Evolutionary conservation across 2,888 invertebrate species (phyloP).

Genomic region (Trachelus iudaicus): DNA sequence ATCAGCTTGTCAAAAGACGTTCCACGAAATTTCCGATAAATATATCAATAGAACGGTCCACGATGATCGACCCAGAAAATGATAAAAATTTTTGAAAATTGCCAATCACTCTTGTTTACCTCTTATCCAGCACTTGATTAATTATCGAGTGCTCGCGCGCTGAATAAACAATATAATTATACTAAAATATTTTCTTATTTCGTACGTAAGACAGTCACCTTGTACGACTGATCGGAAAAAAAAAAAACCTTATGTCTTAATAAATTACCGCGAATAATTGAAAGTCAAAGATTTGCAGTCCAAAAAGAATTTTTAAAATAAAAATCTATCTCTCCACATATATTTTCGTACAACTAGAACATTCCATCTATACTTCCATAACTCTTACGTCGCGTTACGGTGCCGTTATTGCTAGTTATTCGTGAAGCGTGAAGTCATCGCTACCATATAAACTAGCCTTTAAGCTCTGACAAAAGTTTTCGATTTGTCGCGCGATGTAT

Average conservation of each 20-base stretch:
- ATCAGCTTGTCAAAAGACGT: no score
- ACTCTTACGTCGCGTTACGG: not conserved
- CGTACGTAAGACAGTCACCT: not conserved
- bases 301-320: not conserved
- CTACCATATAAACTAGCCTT: not conserved
- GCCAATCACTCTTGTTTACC: no score
- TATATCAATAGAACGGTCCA: not conserved
- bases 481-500: not conserved
- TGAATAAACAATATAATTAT: not conserved
- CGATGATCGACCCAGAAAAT: no score
- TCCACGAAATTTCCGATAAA: no score
- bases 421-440: not conserved
- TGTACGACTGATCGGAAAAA: not conserved
- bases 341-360: no score
- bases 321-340: not conserved
- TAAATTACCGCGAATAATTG: not conserved
- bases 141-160: no score
- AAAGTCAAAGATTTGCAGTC: not conserved
- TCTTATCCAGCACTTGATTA: no score
- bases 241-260: not conserved
- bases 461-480: not conserved
- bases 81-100: no score
- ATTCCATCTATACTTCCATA: not conserved
- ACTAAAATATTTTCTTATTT: not conserved
- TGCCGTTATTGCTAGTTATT: not conserved